Percentiles rank a stretch among this genome's conserved stretches.
These are phyloP conservation scores for Brachionichthys hirsutus DNA, from an alignment of 2,113 vertebrate species.

Conservation along the genomic window DNA sequence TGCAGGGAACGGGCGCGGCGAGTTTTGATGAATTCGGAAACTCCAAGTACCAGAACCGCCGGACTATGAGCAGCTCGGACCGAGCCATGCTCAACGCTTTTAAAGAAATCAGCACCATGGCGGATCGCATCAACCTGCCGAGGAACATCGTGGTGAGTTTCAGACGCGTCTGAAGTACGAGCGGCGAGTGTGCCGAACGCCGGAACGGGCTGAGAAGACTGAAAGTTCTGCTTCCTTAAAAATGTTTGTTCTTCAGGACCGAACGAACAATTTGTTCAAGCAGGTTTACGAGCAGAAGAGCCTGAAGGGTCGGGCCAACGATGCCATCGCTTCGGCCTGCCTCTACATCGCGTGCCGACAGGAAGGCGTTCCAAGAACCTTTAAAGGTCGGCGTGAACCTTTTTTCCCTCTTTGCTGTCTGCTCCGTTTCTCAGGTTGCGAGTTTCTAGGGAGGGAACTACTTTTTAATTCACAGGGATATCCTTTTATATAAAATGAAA, in stretches of 20 bases:
- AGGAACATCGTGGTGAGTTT: conserved; percentile 93
- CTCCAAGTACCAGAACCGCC: conserved; percentile 96
- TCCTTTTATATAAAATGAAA: no score
- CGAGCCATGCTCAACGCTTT: conserved; percentile 98
- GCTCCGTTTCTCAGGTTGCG: not conserved
- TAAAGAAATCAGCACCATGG: conserved; percentile 98
- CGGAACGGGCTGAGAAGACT: no score
- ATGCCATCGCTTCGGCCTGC: conserved; percentile 97
- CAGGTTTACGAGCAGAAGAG: conserved; percentile 99
- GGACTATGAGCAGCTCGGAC: conserved; percentile 98
- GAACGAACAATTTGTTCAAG: conserved; percentile 99
- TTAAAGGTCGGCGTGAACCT: conserved; percentile 84
- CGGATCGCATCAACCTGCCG: conserved; percentile 98
- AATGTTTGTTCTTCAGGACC: conserved; percentile 81
- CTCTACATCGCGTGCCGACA: conserved; percentile 99
- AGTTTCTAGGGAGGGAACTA: not conserved
- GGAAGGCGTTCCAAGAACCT: conserved; percentile 96
- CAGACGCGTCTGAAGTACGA: not conserved
- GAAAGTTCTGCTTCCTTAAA: no score
- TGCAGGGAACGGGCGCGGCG: conserved; percentile 93
- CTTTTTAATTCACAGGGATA: no score
- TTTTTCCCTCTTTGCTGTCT: no score
- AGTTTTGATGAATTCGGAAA: conserved; percentile 99
- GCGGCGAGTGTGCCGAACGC: no score
- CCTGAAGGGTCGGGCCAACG: conserved; percentile 96